Percentiles rank a stretch among this genome's conserved stretches.
Conservation (phyloP, 2,797 vertebrate species). For the Myotis pilosus region DNA sequence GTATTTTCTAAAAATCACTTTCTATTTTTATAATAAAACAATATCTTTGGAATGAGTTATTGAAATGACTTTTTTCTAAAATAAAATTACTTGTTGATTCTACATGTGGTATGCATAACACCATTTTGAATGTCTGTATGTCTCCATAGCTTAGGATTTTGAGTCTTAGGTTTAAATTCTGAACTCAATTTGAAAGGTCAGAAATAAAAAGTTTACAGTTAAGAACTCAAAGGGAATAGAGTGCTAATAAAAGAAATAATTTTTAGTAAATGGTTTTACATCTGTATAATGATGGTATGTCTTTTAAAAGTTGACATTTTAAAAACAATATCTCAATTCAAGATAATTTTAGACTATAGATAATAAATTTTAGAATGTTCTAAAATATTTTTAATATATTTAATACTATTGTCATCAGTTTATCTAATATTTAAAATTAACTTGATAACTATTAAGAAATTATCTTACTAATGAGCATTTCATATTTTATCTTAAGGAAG, state of each 20-base stretch:
- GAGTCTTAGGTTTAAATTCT: background rate
- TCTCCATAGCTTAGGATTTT: background rate
- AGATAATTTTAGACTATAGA: background rate
- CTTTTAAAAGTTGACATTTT: background rate
- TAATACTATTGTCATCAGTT: background rate
- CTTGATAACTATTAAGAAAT: background rate
- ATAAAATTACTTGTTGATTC: background rate
- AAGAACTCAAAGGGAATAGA: background rate
- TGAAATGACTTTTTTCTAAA: background rate
- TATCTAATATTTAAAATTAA: background rate
- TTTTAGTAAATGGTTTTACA: background rate
- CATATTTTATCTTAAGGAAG: background rate
- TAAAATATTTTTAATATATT: background rate
- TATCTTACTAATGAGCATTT: background rate
- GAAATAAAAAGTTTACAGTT: background rate
- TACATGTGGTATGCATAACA: background rate
- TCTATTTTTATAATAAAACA: background rate
- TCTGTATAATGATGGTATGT: background rate
- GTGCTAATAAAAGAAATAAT: background rate
- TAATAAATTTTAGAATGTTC: background rate
- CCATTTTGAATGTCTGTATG: background rate
- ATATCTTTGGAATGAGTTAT: background rate
- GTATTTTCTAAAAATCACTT: background rate
- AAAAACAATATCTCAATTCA: background rate
- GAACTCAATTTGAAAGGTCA: background rate